A percentile compares a stretch with the other conserved stretches of the same genome.
Evolutionary conservation across 2,113 vertebrate species (phyloP).

Genomic region (Pachypanchax playfairii): DNA sequence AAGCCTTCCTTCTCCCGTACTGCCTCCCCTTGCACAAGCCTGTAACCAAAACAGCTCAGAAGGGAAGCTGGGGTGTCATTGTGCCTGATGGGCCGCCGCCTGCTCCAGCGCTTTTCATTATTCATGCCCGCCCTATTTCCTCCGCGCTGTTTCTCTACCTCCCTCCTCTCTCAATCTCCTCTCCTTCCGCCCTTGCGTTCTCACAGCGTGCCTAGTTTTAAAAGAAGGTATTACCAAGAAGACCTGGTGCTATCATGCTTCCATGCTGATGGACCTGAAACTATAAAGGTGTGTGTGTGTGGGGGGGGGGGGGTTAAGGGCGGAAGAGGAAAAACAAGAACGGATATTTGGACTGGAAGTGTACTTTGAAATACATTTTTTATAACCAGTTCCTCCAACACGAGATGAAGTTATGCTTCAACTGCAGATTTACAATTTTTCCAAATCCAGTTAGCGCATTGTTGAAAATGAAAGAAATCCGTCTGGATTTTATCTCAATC

Average conservation of each 20-base stretch:
- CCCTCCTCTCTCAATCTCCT: slow-evolving; percentile 56
- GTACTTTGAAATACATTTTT: slow-evolving; percentile 17
- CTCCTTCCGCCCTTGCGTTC: slow-evolving; percentile 51
- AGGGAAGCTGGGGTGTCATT: slow-evolving; percentile 56
- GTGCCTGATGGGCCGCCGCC: slow-evolving; percentile 54
- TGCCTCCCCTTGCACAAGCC: slow-evolving; percentile 43
- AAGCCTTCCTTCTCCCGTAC: slow-evolving; percentile 39
- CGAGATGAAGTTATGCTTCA: slow-evolving; percentile 23
- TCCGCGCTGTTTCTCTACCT: slow-evolving; percentile 8
- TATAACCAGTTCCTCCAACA: slow-evolving; percentile 5
- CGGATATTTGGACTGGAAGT: not conserved
- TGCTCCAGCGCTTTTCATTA: slow-evolving; percentile 73
- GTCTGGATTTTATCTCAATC: no score
- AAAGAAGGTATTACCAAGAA: slow-evolving; percentile 71
- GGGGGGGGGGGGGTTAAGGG: slow-evolving; percentile 7
- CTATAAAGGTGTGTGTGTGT: no score
- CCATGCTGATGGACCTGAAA: slow-evolving; percentile 44
- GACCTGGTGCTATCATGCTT: slow-evolving; percentile 39
- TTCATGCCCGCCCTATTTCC: slow-evolving; percentile 70
- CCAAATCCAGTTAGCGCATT: no score
- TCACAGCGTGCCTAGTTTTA: slow-evolving; percentile 66
- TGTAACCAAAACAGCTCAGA: slow-evolving; percentile 65
- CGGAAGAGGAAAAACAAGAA: not conserved
- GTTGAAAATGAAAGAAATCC: no score
- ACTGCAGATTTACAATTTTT: not conserved